Evolutionary conservation across 2,797 vertebrate species (phyloP).

Genomic region (Amblyraja radiata): DNA sequence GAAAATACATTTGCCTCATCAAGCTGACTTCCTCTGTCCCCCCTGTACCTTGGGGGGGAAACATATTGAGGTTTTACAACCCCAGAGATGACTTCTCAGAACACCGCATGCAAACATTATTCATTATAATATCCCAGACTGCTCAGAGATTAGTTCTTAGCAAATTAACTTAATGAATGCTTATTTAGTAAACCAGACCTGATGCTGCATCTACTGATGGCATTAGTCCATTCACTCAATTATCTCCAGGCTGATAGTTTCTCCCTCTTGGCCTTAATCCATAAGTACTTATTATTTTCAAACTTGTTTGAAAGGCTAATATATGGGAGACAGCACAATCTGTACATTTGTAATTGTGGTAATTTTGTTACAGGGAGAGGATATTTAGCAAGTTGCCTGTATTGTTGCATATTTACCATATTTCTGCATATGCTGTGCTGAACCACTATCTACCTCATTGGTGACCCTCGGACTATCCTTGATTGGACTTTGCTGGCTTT

Average conservation of each 20-base stretch:
- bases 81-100: not conserved
- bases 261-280: not conserved
- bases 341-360: not conserved
- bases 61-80: not conserved
- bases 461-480: too few relatives aligned
- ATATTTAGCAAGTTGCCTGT: not conserved
- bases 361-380: not conserved
- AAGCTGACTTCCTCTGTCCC: not conserved
- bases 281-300: not conserved
- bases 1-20: not conserved
- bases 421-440: too few relatives aligned
- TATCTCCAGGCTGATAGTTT: not conserved
- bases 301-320: not conserved
- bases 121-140: not conserved
- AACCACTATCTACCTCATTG: too few relatives aligned
- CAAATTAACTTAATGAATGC: not conserved
- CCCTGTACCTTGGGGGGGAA: not conserved
- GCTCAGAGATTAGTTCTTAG: constrained; percentile 7
- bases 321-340: not conserved
- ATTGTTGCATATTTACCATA: not conserved
- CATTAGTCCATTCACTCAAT: not conserved
- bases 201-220: constrained; percentile 20
- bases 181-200: constrained; percentile 23
- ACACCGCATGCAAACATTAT: not conserved
- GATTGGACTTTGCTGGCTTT: too few relatives aligned